Base-by-base conservation (phyloP, 1,140 invertebrate species). In the Gryon sp. region DNA sequence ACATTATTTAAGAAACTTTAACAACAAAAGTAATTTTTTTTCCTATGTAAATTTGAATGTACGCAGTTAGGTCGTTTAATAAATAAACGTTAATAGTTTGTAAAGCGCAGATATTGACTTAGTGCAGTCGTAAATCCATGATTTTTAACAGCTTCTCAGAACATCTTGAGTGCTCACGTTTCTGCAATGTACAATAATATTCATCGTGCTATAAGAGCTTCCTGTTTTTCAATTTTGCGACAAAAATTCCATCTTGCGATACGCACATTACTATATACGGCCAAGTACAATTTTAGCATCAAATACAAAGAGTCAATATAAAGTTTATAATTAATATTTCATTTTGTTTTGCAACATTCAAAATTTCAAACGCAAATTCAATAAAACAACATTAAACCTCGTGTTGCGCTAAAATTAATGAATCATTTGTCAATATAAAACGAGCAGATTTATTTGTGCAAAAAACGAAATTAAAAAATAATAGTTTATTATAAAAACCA, bases 141-240 rank as follows among this genome's bases (percentile, higher is more conserved):
- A 59, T 22, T 59, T 70, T 50, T 70, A 50, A 16, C 9, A 2
- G 26, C 45, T 65, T 65, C 60, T 30, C 8, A 19, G 60, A 65
- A 65, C 22, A n/a, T 52, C 18, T 52, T n/a, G 8, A 52, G 18
- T 7, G 34, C 36, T 40, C 53, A 52, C 65, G 53, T 40, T 59
- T 43, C 32, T 69, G 45, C 32, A 50, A 26, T 53, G 38, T 26
- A 43, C 45, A 70, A 70, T 55, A 55, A 62, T 38, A 62, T 55
- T 32, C 24, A 46, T 38, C 24, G 22, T 28, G 26, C 8, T 12
- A 55, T 60, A 70, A 18, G 68, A 46, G 38, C 48, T 70, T 70
- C 66, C 46, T 72, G 55, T 60, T 62, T 60, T 72, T 60, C 53
- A 53, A 53, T 38, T 11, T 4, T 7, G 24, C 16, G 11, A 57